Evolutionary conservation across 2,888 invertebrate species (phyloP).

Genomic region (Drosophila atripex): DNA sequence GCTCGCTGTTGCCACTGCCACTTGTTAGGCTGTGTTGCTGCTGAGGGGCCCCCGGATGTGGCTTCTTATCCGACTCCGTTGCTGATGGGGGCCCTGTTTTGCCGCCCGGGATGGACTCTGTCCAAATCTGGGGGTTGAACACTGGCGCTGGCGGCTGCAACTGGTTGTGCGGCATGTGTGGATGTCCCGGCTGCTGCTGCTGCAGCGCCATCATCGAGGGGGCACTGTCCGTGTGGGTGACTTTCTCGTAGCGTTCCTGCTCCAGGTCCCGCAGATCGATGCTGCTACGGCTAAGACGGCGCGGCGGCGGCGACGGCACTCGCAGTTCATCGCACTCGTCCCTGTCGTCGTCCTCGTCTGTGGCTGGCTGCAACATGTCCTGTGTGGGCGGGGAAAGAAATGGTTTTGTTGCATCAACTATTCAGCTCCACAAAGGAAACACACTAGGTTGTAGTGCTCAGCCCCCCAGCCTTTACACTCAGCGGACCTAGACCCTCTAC

Average conservation of each 20-base stretch:
- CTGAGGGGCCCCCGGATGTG: conserved; percentile 37
- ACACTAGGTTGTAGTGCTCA: background rate
- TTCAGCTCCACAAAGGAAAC: conserved; percentile 14
- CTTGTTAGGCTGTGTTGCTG: conserved; percentile 66
- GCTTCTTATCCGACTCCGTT: conserved; percentile 1
- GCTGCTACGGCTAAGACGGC: conserved; percentile 84
- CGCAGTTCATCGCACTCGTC: conserved; percentile 84
- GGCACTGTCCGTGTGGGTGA: conserved; percentile 84
- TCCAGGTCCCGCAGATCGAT: conserved; percentile 84
- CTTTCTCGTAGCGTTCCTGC: conserved; percentile 84
- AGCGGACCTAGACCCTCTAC: background rate
- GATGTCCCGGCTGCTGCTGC: conserved; percentile 59
- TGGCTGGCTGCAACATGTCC: conserved; percentile 82
- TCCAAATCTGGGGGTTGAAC: conserved; percentile 76
- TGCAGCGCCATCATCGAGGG: conserved; percentile 84
- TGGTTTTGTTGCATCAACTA: conserved; percentile 20
- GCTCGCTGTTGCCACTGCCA: conserved; percentile 74
- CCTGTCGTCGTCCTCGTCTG: conserved; percentile 82
- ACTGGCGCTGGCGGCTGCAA: conserved; percentile 65
- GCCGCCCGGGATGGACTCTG: conserved; percentile 54
- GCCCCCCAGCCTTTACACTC: background rate
- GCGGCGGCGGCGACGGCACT: conserved; percentile 83
- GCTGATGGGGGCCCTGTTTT: conserved; percentile 10
- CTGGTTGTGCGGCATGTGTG: conserved; percentile 47
- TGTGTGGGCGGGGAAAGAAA: conserved; percentile 37